A percentile compares a stretch with the other conserved stretches of the same genome.
These are phyloP conservation scores for Hypsibius dujardini DNA, from an alignment of 1,140 invertebrate genomes.

Conservation along the genomic window DNA sequence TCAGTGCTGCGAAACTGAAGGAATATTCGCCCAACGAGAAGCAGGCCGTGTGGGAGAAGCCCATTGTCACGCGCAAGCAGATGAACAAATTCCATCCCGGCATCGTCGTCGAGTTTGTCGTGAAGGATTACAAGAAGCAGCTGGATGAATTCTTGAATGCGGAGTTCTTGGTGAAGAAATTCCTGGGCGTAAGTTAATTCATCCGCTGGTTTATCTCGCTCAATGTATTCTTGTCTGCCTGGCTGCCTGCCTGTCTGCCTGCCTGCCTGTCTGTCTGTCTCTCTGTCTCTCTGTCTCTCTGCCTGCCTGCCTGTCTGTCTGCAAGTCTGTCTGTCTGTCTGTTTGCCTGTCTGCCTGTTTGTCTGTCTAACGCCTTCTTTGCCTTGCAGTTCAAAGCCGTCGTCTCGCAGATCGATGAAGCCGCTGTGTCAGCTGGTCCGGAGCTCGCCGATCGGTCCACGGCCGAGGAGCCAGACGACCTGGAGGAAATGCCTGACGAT, in stretches of 20 bases:
- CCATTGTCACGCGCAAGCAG: constrained; percentile 51
- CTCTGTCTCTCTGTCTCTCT: neutral
- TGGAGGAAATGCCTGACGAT: neutral
- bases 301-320: no score
- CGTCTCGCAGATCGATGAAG: neutral
- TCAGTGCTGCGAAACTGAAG: constrained; percentile 81
- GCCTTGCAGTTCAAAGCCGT: constrained; percentile 52
- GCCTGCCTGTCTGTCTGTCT: neutral
- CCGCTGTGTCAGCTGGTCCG: neutral
- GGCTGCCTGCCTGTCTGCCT: neutral
- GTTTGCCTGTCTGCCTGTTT: no score
- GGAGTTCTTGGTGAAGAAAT: constrained; percentile 53
- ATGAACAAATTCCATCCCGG: constrained; percentile 68
- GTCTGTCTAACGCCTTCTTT: constrained; percentile 20
- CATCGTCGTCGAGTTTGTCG: constrained; percentile 48
- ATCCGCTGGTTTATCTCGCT: neutral
- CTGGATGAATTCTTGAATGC: constrained; percentile 32
- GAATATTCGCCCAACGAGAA: constrained; percentile 88
- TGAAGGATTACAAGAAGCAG: constrained; percentile 48
- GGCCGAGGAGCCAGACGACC: neutral
- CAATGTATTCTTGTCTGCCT: neutral
- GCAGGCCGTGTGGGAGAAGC: constrained; percentile 88
- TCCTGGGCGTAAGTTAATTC: constrained; percentile 51
- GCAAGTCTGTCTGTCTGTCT: no score
- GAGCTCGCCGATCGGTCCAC: neutral